Evolutionary conservation across 1,140 invertebrate genomes (phyloP), one percentile per base, ranked within the genome.

Genomic region (Drosophila sp.): DNA sequence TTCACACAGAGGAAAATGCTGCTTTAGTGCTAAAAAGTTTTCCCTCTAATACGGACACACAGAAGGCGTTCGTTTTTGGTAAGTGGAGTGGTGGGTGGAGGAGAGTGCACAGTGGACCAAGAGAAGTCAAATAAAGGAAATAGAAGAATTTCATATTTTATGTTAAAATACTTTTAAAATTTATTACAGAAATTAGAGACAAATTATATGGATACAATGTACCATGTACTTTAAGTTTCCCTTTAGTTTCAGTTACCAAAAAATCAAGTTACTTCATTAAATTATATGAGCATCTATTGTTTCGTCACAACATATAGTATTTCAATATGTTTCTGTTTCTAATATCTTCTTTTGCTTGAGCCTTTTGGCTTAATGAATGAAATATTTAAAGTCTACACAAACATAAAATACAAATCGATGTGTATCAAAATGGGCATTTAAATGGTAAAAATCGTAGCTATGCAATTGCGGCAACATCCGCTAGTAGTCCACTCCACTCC

Each of bases 1-100:
- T 87, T 87, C 84, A 87, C 84, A 87, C 84, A 87, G 82, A 77
- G 73, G 73, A 82, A 78, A 71, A 50, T 50, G 44, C 44, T 73
- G 79, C 83, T 80, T 57, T 76, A 79, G 67, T 74, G 84, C 76
- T 76, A 58, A 79, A 87, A 87, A 82, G 44, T 87, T 87, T 79
- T 67, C 69, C 76, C 73, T 77, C 40, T 56, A 33, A 63, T 56
- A 76, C 56, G 54, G 54, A 54, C 70, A 54, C 70, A 77, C 78
- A 72, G 70, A 81, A 78, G 70, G 29, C 40, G 38, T 5, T n/a
- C 11, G 3, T 58, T 8, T 30, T 41, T 4, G 58, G 30, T 33
- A 41, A 55, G 23, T 27, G 17, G 41, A 23, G 17, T 25, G 17
- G 17, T 17, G 17, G 17, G 17, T 17, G 17, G 17, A 10, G 33